phyloP scores from a whole-genome alignment of 2,113 vertebrate genomes.

The Tyrannus savana region DNA sequence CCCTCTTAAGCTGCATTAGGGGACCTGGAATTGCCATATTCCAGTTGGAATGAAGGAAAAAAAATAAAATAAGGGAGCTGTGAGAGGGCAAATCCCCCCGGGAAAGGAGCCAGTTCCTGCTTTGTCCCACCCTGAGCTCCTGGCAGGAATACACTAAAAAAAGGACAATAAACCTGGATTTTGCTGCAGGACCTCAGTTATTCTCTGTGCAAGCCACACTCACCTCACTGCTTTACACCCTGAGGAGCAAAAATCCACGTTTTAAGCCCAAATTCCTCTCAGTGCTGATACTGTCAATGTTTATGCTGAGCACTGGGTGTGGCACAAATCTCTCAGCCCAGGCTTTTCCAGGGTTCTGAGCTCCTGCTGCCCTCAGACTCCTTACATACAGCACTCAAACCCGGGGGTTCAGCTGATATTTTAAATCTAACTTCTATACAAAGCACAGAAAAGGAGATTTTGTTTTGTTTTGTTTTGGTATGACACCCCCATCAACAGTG shows the following conservation, averaged over 20 bases:
- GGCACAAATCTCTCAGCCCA: background rate
- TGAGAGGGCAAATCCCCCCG: background rate
- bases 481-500: background rate
- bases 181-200: background rate
- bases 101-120: conserved; percentile 18
- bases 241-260: background rate
- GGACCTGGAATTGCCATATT: background rate
- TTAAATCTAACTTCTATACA: background rate
- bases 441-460: background rate
- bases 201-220: background rate
- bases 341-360: background rate
- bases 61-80: background rate
- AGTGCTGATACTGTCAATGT: background rate
- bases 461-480: too few species aligned
- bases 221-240: background rate
- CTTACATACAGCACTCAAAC: background rate
- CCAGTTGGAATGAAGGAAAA: background rate
- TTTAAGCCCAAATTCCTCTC: background rate
- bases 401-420: background rate
- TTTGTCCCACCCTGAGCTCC: background rate
- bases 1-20: conserved; percentile 35
- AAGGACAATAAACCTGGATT: background rate
- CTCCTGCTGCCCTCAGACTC: background rate
- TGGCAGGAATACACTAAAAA: background rate
- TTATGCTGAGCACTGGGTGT: background rate